A percentile compares a stretch with the other conserved stretches of the same genome.
These are phyloP conservation scores for Tortricodes alternella DNA, from an alignment of 2,888 invertebrate genomes.

Conservation along the genomic window DNA sequence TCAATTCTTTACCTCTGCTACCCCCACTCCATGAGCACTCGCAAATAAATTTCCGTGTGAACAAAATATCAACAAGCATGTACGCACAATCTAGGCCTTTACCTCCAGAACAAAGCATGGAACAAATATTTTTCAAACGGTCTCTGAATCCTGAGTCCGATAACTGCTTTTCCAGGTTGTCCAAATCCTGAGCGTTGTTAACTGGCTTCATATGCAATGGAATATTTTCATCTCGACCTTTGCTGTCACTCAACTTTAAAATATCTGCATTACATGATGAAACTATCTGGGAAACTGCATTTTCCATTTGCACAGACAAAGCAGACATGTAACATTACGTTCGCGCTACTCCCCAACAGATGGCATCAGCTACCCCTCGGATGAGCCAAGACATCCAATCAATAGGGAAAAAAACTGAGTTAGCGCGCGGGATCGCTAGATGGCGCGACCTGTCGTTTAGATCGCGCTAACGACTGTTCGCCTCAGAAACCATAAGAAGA, in stretches of 20 bases:
- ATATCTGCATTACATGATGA: constrained; percentile 14
- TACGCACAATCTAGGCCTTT: constrained; percentile 24
- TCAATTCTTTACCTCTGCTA: constrained; percentile 16
- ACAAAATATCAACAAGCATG: constrained; percentile 19
- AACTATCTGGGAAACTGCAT: constrained; percentile 26
- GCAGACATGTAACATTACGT: no score
- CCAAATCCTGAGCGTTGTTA: constrained; percentile 26
- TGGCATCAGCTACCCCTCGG: no score
- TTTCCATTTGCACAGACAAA: constrained; percentile 29
- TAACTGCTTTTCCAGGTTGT: constrained; percentile 29
- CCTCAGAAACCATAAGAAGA: no score
- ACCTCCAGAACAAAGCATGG: constrained; percentile 25
- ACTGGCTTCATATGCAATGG: constrained; percentile 26
- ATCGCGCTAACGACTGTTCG: no score
- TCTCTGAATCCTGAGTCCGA: constrained; percentile 16
- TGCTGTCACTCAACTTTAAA: constrained; percentile 19
- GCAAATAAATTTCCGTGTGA: constrained; percentile 12
- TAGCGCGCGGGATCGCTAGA: no score
- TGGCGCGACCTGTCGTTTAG: no score
- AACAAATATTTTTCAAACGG: constrained; percentile 25
- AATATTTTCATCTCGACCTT: constrained; percentile 22
- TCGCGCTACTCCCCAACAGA: no score
- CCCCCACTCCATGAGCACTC: constrained; percentile 25
- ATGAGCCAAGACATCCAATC: no score
- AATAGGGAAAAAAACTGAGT: no score